These are phyloP conservation scores for Melitaea cinxia DNA, from an alignment of 1,140 invertebrate genomes.

Conservation along the genomic window DNA sequence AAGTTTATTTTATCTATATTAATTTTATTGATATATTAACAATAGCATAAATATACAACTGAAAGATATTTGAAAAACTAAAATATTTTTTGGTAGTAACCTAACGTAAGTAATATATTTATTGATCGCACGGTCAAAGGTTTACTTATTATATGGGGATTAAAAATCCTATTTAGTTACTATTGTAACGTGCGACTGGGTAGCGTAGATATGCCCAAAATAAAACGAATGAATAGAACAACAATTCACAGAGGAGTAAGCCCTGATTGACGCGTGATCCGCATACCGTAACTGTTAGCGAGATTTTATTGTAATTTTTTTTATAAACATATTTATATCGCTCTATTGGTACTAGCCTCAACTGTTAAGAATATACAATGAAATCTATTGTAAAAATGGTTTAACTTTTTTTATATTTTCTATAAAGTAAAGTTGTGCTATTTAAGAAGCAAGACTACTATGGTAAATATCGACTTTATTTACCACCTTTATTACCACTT, in stretches of 20 bases:
- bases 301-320: slow-evolving; percentile 57
- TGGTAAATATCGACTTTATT: too few species aligned
- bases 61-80: neutral
- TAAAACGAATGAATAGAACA: slow-evolving; percentile 72
- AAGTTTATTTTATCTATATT: too few species aligned
- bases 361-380: slow-evolving; percentile 68
- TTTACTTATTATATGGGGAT: slow-evolving; percentile 36
- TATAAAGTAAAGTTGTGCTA: neutral
- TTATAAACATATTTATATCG: slow-evolving; percentile 67
- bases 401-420: neutral
- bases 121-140: slow-evolving; percentile 26
- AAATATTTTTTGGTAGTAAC: too few species aligned
- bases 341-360: slow-evolving; percentile 59
- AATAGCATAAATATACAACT: neutral
- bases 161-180: slow-evolving; percentile 36
- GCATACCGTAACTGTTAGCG: slow-evolving; percentile 56
- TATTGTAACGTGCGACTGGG: slow-evolving; percentile 50
- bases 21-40: too few species aligned
- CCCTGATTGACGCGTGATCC: slow-evolving; percentile 77
- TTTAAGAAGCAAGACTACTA: too few species aligned
- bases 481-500: too few species aligned
- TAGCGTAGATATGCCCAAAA: slow-evolving; percentile 66
- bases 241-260: slow-evolving; percentile 61
- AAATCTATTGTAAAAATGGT: slow-evolving; percentile 27
- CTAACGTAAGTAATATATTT: too few species aligned